These are phyloP conservation scores for Tipula confusa DNA, from an alignment of 2,888 invertebrate genomes.

Conservation along the genomic window DNA sequence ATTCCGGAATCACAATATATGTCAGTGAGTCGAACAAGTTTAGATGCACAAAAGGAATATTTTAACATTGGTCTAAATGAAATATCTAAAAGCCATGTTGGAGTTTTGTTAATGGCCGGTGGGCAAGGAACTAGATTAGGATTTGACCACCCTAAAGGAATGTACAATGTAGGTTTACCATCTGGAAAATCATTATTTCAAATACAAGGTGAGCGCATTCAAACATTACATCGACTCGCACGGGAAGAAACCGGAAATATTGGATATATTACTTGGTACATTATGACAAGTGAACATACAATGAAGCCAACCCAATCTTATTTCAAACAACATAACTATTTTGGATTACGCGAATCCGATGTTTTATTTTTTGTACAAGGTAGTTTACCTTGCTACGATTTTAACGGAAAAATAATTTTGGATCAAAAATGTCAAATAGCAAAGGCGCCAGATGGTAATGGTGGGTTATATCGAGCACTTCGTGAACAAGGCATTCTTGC, in stretches of 20 bases:
- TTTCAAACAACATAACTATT: conserved; percentile 74
- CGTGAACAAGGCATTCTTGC: conserved; percentile 68
- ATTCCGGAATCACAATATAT: conserved; percentile 77
- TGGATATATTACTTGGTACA: conserved; percentile 75
- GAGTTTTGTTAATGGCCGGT: conserved; percentile 89
- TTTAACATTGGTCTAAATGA: conserved; percentile 62
- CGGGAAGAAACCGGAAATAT: conserved; percentile 58
- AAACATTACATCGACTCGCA: conserved; percentile 72
- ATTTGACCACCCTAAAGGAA: conserved; percentile 93
- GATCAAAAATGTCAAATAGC: conserved; percentile 76
- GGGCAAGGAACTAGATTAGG: conserved; percentile 97
- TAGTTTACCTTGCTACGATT: conserved; percentile 87
- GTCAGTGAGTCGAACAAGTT: conserved; percentile 61
- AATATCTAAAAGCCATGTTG: conserved; percentile 66
- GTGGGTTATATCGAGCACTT: conserved; percentile 79
- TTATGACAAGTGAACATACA: conserved; percentile 97
- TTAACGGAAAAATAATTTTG: conserved; percentile 88
- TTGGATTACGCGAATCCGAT: conserved; percentile 78
- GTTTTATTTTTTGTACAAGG: conserved; percentile 89
- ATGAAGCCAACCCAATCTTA: conserved; percentile 76
- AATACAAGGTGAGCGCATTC: conserved; percentile 89
- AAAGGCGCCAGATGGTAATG: conserved; percentile 88
- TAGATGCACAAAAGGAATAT: conserved; percentile 63
- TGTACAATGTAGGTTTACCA: conserved; percentile 89
- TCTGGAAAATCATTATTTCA: conserved; percentile 88